phyloP scores from a whole-genome alignment of 2,888 invertebrate genomes.

The Drosophila picticornis region DNA sequence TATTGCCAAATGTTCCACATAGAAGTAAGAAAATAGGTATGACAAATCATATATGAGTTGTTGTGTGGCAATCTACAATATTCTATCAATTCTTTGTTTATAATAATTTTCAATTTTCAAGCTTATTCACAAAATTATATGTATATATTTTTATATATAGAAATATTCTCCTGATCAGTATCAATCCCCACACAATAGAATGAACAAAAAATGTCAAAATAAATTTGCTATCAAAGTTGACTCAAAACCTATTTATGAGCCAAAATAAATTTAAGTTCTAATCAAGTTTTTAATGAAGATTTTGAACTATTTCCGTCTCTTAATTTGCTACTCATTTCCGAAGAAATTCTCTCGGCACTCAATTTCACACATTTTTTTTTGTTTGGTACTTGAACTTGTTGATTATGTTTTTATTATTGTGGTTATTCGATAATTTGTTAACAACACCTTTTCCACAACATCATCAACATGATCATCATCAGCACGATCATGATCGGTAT shows the following conservation, averaged over 20 bases:
- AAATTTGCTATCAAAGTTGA: not conserved
- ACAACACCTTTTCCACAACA: constrained; percentile 7
- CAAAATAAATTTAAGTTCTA: too few species aligned
- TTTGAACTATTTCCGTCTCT: not conserved
- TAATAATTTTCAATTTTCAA: too few species aligned
- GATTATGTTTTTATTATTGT: constrained; percentile 14
- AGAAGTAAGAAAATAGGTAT: not conserved
- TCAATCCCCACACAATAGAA: not conserved
- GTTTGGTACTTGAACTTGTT: not conserved
- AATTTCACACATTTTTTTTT: constrained; percentile 8
- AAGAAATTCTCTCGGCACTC: not conserved
- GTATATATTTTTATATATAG: too few species aligned
- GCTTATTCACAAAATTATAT: not conserved
- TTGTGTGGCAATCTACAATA: not conserved
- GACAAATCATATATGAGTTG: not conserved
- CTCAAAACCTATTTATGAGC: too few species aligned
- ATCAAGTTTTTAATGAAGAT: not conserved
- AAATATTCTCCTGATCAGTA: not conserved
- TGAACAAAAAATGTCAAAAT: not conserved
- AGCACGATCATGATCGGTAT: constrained; percentile 17
- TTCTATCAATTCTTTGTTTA: not conserved
- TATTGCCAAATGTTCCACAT: constrained; percentile 3
- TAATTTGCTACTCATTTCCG: not conserved
- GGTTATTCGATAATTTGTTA: constrained; percentile 12
- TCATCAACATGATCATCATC: constrained; percentile 7